Percentiles rank a stretch among this genome's conserved stretches.
Conservation (phyloP, 2,113 vertebrate genomes). For the Perca flavescens region DNA sequence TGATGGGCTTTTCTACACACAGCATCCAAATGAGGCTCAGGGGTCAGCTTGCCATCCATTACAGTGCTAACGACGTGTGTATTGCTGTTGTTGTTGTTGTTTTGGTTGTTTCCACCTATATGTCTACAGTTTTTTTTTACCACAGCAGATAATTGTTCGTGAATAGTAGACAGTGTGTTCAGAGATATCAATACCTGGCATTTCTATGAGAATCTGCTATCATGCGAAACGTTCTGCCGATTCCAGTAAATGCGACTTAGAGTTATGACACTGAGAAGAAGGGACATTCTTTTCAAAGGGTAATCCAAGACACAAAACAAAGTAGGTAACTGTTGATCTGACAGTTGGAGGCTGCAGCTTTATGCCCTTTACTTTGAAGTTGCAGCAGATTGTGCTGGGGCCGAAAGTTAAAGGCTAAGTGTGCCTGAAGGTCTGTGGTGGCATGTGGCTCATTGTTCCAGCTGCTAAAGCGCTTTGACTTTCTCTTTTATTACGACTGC, state of each 20-base stretch:
- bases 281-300: background rate
- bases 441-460: constrained; percentile 50
- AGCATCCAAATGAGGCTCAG: too few species aligned
- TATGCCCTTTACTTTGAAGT: constrained; percentile 3
- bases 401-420: constrained; percentile 26
- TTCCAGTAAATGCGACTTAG: too few species aligned
- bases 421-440: constrained; percentile 18
- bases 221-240: too few species aligned
- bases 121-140: too few species aligned
- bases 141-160: too few species aligned
- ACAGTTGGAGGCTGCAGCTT: constrained; percentile 4
- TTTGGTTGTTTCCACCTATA: too few species aligned
- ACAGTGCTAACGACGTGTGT: too few species aligned
- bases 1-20: too few species aligned
- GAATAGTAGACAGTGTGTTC: too few species aligned
- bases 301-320: background rate
- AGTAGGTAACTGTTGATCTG: background rate
- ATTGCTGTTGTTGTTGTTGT: background rate
- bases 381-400: background rate
- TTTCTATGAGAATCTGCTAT: too few species aligned
- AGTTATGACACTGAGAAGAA: background rate
- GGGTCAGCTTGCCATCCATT: too few species aligned
- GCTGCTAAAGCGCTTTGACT: constrained; percentile 45
- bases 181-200: too few species aligned
- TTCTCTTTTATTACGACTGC: constrained; percentile 36